Evolutionary conservation across 2,888 invertebrate genomes (phyloP).

Genomic region (Euspilapteryx auroguttella): DNA sequence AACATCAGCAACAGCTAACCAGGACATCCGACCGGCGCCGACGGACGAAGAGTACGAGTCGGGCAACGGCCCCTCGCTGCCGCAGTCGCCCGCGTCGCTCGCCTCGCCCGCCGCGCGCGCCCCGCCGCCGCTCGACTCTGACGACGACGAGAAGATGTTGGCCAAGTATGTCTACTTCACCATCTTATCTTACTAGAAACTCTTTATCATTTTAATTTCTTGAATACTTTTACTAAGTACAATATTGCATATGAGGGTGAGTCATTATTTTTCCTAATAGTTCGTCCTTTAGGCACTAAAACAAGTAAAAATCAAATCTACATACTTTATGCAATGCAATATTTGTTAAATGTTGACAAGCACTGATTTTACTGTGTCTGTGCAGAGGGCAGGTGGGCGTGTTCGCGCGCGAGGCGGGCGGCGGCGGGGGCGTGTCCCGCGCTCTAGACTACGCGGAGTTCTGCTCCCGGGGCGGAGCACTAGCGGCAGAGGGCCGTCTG

Average conservation of each 20-base stretch:
- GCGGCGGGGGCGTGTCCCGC: conserved; percentile 24
- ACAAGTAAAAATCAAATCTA: too few species aligned
- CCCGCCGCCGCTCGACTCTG: conserved; percentile 78
- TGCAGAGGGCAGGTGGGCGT: conserved; percentile 61
- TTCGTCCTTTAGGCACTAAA: too few species aligned
- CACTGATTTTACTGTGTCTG: too few species aligned
- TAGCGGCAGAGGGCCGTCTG: conserved; percentile 79
- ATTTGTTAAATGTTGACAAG: too few species aligned
- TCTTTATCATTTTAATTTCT: too few species aligned
- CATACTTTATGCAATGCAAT: too few species aligned
- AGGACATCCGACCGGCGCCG: conserved; percentile 28
- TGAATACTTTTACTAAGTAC: too few species aligned
- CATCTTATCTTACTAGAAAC: too few species aligned
- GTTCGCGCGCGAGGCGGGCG: conserved; percentile 31
- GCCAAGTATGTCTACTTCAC: conserved; percentile 56
- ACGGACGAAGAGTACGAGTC: conserved; percentile 94
- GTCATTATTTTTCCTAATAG: too few species aligned
- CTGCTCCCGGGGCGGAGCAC: conserved; percentile 63
- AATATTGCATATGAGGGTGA: too few species aligned
- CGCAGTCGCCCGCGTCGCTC: conserved; percentile 90
- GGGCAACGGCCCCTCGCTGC: conserved; percentile 93
- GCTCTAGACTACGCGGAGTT: conserved; percentile 48
- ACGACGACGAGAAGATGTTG: conserved; percentile 75
- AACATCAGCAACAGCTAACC: too few species aligned
- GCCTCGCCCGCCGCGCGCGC: conserved; percentile 74